Base-by-base conservation (phyloP, 1,140 invertebrate genomes). In the Copidosoma floridanum region DNA sequence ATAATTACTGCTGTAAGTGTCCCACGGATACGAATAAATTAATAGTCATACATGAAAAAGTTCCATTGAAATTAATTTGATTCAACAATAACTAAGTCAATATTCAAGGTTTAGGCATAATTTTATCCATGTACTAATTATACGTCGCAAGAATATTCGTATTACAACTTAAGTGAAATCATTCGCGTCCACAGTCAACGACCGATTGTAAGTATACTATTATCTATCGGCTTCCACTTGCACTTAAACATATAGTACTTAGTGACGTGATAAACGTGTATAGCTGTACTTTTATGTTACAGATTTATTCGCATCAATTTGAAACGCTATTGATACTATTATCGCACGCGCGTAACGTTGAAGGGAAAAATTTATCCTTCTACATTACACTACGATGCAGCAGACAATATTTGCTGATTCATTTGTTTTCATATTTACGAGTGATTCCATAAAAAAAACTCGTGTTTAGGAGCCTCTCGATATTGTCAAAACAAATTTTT, bases 201-300 rank as follows among this genome's bases (percentile, higher is more conserved):
- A 73, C 69, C 69, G 71, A 72, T 73, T 70, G 63, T 8, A n/a
- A n/a, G n/a, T n/a, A n/a, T n/a, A n/a, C n/a, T 27, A 37, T 64
- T 72, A 72, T 71, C 71, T n/a, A 12, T 37, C n/a, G 26, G 20
- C 57, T 67, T 67, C 60, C 63, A 53, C 37, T 64, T 55, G 29
- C 26, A 50, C 7, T 40, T 57, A 24, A 47, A 50, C 35, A n/a
- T n/a, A n/a, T n/a, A n/a, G n/a, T n/a, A n/a, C n/a, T n/a, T n/a
- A n/a, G 26, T 16, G 6, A 12, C 18, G 54, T 48, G 43, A 40
- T 20, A 7, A 53, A 60, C 32, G 18, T 54, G n/a, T n/a, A n/a
- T n/a, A n/a, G n/a, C n/a, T n/a, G n/a, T n/a, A n/a, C n/a, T n/a
- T n/a, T n/a, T n/a, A 46, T 41, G 54, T 54, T 53, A 53, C 4